Percentiles rank a stretch among this genome's conserved stretches.
These are phyloP conservation scores for Pluvianellus socialis DNA, from an alignment of 2,113 vertebrate species.

Conservation along the genomic window DNA sequence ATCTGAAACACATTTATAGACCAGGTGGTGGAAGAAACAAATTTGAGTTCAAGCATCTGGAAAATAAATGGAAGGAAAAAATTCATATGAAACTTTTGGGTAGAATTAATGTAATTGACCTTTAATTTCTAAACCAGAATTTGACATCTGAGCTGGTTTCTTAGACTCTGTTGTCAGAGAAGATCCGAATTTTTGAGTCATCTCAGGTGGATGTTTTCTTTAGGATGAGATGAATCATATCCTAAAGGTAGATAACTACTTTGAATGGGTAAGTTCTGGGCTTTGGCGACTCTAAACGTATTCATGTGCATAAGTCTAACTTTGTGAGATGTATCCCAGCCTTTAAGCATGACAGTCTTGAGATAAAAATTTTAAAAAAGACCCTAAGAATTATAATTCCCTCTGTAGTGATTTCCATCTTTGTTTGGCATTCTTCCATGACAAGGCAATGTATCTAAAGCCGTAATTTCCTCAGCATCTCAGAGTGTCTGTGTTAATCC, in stretches of 20 bases:
- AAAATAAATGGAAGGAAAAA: not conserved
- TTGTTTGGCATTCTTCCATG: not conserved
- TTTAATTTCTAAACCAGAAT: not conserved
- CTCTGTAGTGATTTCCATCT: not conserved
- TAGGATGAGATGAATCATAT: not conserved
- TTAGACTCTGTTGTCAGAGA: not conserved
- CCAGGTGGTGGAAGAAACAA: not conserved
- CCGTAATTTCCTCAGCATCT: not conserved
- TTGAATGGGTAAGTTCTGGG: not conserved
- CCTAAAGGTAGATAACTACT: not conserved
- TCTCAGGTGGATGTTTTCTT: not conserved
- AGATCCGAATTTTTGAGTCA: not conserved
- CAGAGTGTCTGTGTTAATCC: not conserved
- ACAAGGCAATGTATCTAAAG: not conserved
- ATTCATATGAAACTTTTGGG: fast-evolving
- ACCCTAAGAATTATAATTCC: not conserved
- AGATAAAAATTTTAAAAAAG: not conserved
- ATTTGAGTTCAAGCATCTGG: not conserved
- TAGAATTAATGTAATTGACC: not conserved
- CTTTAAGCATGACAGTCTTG: not conserved
- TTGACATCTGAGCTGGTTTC: not conserved
- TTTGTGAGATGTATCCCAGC: not conserved
- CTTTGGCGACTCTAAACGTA: not conserved
- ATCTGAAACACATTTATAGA: not conserved
- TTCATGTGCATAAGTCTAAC: not conserved